These are phyloP conservation scores for Scomber colias DNA, from an alignment of 2,113 vertebrate species.

Conservation along the genomic window DNA sequence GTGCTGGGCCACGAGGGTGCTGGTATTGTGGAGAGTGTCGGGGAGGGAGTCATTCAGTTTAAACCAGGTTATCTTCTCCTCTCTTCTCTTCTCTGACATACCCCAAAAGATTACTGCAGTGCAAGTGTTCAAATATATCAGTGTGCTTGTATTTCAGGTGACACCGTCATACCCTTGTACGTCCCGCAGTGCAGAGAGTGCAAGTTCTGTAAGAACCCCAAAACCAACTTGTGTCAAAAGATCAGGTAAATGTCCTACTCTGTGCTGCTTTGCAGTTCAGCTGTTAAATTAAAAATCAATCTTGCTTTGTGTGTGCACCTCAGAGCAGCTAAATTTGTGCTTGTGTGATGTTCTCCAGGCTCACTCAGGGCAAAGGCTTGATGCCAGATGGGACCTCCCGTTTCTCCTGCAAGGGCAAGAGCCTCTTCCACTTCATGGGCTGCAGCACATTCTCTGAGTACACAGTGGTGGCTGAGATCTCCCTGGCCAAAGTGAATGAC, in stretches of 20 bases:
- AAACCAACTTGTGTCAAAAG: constrained; percentile 84
- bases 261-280: not conserved
- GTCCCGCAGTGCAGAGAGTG: constrained; percentile 87
- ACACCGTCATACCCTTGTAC: constrained; percentile 88
- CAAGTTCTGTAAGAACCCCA: constrained; percentile 84
- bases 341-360: constrained; percentile 46
- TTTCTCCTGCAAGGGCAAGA: constrained; percentile 84
- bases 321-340: not conserved
- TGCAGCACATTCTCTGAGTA: constrained; percentile 87
- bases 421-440: constrained; percentile 83
- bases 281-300: not conserved
- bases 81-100: not conserved
- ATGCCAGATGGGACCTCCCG: constrained; percentile 92
- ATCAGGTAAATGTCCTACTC: constrained; percentile 70
- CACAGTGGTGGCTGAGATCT: constrained; percentile 84
- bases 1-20: constrained; percentile 90
- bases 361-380: constrained; percentile 80
- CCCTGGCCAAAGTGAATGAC: constrained; percentile 80
- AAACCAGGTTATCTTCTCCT: constrained; percentile 83
- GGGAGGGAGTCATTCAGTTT: constrained; percentile 91
- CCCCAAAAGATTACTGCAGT: not conserved
- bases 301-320: not conserved
- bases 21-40: constrained; percentile 88
- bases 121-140: not conserved
- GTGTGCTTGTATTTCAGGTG: constrained; percentile 69